Evolutionary conservation across 2,888 invertebrate species (phyloP), one percentile per base, ranked within the genome.

Genomic region (Sicus ferrugineus): DNA sequence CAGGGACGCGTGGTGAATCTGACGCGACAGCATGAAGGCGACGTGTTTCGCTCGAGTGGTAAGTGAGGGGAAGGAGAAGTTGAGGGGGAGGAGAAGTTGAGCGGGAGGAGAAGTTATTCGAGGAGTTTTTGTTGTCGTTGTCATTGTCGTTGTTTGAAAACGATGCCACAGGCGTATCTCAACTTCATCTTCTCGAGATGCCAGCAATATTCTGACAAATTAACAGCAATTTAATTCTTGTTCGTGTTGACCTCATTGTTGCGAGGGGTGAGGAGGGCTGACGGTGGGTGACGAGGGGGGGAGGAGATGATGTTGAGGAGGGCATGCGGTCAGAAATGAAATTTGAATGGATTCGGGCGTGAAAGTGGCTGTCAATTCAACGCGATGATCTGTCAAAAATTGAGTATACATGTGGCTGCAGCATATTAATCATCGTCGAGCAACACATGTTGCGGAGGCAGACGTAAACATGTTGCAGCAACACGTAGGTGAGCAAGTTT

Each of bases 1-100:
- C 75, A 79, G 70, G 79, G 80, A 56, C 81, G 78, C 74, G 75
- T 81, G 76, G 78, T 84, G 73, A 86, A 86, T 81, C 79, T 86
- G 78, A 85, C 85, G 56, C 79, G 86, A 75, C 84, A 85, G 75
- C 83, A 85, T 79, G 84, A 84, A 73, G 85, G 86, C 69, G 86
- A 86, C 78, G 76, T 84, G 63, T 85, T 86, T 77, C 80, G 78
- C 71, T 81, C 84, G 54, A 81, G 76, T 75, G 86, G 86, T 86
- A 77, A 83, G 82, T 80, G 66, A 26, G 34, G 19, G 38, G 34
- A 5, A 50, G 16, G 7, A 11, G 26, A 54, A 23, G 54, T 23
- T 6, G 14, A 3, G 23, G 23, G 2, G 5, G n/a, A 46, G 16
- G n/a, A 46, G 9, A 34, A 34, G 11, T 7, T 11, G 16, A 9